Conservation (phyloP, 2,888 invertebrate species). For the Conops quadrifasciatus region DNA sequence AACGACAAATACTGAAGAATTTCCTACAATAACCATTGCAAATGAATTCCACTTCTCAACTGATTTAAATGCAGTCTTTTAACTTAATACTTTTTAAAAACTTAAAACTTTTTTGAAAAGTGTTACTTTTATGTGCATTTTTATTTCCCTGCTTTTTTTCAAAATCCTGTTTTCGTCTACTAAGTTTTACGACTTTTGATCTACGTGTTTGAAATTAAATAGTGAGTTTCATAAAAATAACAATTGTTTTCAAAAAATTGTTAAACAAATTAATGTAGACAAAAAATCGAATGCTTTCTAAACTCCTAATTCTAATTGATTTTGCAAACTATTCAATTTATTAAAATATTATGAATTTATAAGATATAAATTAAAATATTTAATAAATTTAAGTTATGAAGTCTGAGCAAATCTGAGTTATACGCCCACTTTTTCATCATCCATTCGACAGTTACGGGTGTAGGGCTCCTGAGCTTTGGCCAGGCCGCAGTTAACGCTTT, state of each 20-base stretch:
- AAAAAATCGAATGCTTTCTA: too few species aligned
- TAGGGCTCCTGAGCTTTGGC: too few species aligned
- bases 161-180: neutral
- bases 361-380: neutral
- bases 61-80: neutral
- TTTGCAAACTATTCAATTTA: too few species aligned
- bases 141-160: neutral
- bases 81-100: neutral
- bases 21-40: neutral
- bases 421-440: too few species aligned
- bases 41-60: neutral
- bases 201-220: neutral
- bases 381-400: too few species aligned
- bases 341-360: neutral
- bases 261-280: neutral
- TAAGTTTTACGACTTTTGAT: neutral
- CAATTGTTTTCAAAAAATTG: neutral
- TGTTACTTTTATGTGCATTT: neutral
- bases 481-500: too few species aligned
- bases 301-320: too few species aligned
- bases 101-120: neutral
- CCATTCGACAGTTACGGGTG: too few species aligned
- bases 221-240: too few species aligned
- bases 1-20: neutral
- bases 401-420: too few species aligned